Conservation (phyloP, 1,140 invertebrate species). For the Lordiphosa mommai region DNA sequence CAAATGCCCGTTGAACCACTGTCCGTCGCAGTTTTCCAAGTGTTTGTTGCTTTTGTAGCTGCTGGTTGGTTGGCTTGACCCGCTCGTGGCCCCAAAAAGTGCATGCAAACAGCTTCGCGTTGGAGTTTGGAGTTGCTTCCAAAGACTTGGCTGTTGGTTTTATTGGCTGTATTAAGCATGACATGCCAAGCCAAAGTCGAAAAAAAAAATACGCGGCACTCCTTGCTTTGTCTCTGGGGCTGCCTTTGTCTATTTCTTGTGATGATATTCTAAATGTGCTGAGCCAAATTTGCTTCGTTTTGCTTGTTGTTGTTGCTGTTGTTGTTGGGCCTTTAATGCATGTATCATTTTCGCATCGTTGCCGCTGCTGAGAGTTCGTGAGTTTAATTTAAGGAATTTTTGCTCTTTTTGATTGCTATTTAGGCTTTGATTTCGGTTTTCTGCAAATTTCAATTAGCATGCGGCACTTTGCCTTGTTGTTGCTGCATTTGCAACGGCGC, state of each 20-base stretch:
- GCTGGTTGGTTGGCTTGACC: slow-evolving; percentile 61
- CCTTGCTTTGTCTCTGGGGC: slow-evolving; percentile 55
- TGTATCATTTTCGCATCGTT: slow-evolving; percentile 77
- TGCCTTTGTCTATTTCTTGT: slow-evolving; percentile 51
- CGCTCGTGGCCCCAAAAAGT: slow-evolving; percentile 72
- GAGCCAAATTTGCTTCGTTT: slow-evolving; percentile 71
- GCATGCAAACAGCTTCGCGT: slow-evolving; percentile 66
- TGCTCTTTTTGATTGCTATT: slow-evolving; percentile 75
- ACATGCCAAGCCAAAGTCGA: slow-evolving; percentile 63
- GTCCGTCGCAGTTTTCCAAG: slow-evolving; percentile 18
- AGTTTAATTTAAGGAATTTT: slow-evolving; percentile 78
- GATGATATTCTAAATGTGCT: slow-evolving; percentile 77
- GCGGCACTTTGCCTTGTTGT: slow-evolving; percentile 65
- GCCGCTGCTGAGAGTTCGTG: slow-evolving; percentile 60
- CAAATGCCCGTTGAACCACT: background rate
- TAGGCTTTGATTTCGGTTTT: slow-evolving; percentile 55
- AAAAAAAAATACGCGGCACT: slow-evolving; percentile 51
- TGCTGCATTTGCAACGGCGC: slow-evolving; percentile 65
- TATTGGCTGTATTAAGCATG: slow-evolving; percentile 75
- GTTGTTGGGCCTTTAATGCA: slow-evolving; percentile 58
- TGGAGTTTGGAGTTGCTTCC: slow-evolving; percentile 51
- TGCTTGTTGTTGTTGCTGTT: slow-evolving; percentile 39
- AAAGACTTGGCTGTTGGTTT: slow-evolving; percentile 52
- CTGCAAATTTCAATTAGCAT: slow-evolving; percentile 73
- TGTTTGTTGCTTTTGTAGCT: slow-evolving; percentile 28